Evolutionary conservation across 2,888 invertebrate genomes (phyloP).

Genomic region (Polydrusus tereticollis): DNA sequence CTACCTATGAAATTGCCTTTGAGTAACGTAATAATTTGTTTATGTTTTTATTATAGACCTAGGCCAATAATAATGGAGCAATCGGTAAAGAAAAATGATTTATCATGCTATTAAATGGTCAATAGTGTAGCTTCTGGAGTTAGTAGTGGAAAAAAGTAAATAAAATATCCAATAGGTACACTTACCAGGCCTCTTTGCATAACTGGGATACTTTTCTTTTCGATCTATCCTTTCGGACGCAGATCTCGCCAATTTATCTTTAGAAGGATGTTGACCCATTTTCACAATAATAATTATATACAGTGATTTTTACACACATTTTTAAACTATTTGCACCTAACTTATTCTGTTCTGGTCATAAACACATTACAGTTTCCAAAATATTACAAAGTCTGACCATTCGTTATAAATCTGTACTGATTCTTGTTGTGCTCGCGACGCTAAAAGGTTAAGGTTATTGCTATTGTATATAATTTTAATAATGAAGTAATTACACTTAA

Average conservation of each 20-base stretch:
- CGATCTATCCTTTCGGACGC: slow-evolving; percentile 74
- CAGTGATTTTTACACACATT: slow-evolving; percentile 12
- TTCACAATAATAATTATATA: slow-evolving; percentile 58
- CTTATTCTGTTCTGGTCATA: not conserved
- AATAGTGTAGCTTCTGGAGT: no score
- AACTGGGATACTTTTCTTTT: slow-evolving; percentile 76
- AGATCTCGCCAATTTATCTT: slow-evolving; percentile 79
- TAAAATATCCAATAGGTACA: no score
- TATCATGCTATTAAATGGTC: no score
- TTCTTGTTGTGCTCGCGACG: slow-evolving; percentile 15
- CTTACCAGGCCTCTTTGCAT: slow-evolving; percentile 69
- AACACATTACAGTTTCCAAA: slow-evolving; percentile 6
- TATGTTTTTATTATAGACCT: no score
- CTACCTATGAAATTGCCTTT: no score
- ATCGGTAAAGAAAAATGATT: no score
- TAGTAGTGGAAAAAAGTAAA: no score
- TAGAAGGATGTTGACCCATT: slow-evolving; percentile 84
- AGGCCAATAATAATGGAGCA: no score
- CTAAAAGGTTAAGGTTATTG: slow-evolving; percentile 32
- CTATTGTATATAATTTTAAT: slow-evolving; percentile 14
- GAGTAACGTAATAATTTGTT: no score
- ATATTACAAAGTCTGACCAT: not conserved
- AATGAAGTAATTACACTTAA: slow-evolving; percentile 2
- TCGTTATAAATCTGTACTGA: not conserved
- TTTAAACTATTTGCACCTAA: no score